A percentile compares a stretch with the other conserved stretches of the same genome.
Conservation (phyloP, 2,888 invertebrate species). For the Mamestra brassicae region DNA sequence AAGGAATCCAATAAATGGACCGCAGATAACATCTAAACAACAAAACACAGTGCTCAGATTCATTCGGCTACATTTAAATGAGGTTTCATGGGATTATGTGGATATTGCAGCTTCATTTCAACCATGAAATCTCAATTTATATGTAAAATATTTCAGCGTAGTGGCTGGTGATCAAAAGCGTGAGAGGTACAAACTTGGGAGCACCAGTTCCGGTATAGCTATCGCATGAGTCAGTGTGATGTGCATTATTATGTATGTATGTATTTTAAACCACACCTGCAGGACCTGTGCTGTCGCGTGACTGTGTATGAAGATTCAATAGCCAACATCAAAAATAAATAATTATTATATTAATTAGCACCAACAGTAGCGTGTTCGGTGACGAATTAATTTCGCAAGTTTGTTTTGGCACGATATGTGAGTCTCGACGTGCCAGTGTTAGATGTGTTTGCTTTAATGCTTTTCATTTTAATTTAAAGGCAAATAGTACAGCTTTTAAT, state of each 20-base stretch:
- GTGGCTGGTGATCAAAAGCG: conserved; percentile 65
- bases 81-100: conserved; percentile 67
- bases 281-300: conserved; percentile 71
- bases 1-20: conserved; percentile 32
- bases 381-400: conserved; percentile 66
- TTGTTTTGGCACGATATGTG: conserved; percentile 65
- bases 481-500: conserved; percentile 60
- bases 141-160: conserved; percentile 55
- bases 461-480: conserved; percentile 51
- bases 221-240: conserved; percentile 72
- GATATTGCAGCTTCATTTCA: conserved; percentile 55
- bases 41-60: conserved; percentile 73
- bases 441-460: conserved; percentile 59
- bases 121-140: conserved; percentile 72
- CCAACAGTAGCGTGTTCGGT: conserved; percentile 69
- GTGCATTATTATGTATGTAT: conserved; percentile 75
- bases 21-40: conserved; percentile 48
- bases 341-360: conserved; percentile 70
- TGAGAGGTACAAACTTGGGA: conserved; percentile 59
- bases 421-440: conserved; percentile 60
- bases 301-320: conserved; percentile 69
- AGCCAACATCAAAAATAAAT: conserved; percentile 70
- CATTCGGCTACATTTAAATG: conserved; percentile 66
- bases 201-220: conserved; percentile 67
- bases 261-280: conserved; percentile 76